These are phyloP conservation scores for Drosophila mauritiana DNA, from an alignment of 1,140 invertebrate species.

Conservation along the genomic window DNA sequence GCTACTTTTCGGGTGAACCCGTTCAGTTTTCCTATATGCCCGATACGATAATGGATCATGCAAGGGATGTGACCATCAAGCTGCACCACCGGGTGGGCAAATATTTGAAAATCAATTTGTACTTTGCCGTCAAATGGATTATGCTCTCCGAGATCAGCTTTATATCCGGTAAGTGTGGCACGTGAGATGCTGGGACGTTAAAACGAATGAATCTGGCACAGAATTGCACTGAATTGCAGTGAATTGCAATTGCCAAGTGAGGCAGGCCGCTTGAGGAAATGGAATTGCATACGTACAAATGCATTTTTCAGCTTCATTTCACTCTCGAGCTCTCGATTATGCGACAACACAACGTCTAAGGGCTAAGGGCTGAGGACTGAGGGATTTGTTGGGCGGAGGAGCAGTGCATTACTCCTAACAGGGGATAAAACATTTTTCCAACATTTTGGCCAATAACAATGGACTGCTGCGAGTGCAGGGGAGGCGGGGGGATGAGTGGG, in stretches of 20 bases:
- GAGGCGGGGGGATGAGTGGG: conserved; percentile 1
- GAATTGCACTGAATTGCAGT: conserved; percentile 54
- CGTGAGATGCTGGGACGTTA: conserved; percentile 8
- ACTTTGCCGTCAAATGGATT: conserved; percentile 94
- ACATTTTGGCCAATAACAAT: conserved; percentile 79
- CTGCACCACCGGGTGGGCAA: conserved; percentile 91
- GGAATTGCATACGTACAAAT: conserved; percentile 65
- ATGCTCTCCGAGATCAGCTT: conserved; percentile 95
- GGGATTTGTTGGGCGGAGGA: not conserved
- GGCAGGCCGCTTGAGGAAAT: conserved; percentile 3
- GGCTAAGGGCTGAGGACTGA: no score
- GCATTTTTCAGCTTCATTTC: conserved; percentile 84
- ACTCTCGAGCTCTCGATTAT: conserved; percentile 79
- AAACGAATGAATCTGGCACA: conserved; percentile 49
- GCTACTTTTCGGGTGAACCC: conserved; percentile 87
- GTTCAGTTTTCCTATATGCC: conserved; percentile 89
- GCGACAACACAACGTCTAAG: conserved; percentile 25
- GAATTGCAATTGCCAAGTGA: conserved; percentile 60
- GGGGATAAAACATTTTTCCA: conserved; percentile 69
- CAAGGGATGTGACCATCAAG: conserved; percentile 92
- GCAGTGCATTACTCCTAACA: conserved; percentile 64
- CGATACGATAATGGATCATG: conserved; percentile 91
- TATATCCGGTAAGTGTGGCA: conserved; percentile 88
- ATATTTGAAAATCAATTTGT: conserved; percentile 92
- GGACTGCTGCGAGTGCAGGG: not conserved